Conservation (phyloP, 2,888 invertebrate genomes). For the Megastigmus dorsalis region DNA sequence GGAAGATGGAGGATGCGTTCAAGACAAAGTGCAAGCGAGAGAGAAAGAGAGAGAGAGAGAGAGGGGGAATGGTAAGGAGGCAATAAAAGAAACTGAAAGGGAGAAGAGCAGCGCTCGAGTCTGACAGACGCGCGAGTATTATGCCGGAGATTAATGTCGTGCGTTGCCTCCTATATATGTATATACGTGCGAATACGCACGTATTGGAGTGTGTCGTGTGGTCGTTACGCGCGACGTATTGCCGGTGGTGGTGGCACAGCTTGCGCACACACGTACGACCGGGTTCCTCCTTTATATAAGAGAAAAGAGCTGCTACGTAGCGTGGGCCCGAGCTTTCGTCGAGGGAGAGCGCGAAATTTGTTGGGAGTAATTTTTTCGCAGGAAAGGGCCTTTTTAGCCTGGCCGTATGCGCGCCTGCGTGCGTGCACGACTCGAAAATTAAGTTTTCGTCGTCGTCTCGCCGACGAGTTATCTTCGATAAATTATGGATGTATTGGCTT, state of each 20-base stretch:
- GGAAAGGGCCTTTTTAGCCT: too few relatives aligned
- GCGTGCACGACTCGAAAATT: conserved; percentile 40
- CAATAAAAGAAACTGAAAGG: conserved; percentile 47
- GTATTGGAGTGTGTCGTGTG: conserved; percentile 45
- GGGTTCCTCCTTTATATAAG: too few relatives aligned
- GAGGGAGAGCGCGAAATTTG: conserved; percentile 41
- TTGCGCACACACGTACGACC: not conserved
- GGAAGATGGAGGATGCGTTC: not conserved
- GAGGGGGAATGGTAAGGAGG: conserved; percentile 38
- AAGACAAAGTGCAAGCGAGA: conserved; percentile 28
- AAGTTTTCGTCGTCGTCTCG: conserved; percentile 43
- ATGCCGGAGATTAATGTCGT: conserved; percentile 63
- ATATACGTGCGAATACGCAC: too few relatives aligned
- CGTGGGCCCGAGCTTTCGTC: conserved; percentile 40
- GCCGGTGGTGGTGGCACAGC: too few relatives aligned
- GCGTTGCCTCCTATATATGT: too few relatives aligned
- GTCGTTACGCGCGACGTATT: conserved; percentile 58
- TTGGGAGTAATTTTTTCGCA: conserved; percentile 53
- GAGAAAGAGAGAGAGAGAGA: not conserved
- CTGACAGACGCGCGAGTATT: conserved; percentile 56
- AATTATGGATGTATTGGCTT: conserved; percentile 50
- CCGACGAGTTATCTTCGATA: conserved; percentile 42
- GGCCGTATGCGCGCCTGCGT: too few relatives aligned
- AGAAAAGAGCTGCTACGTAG: too few relatives aligned
- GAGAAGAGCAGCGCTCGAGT: conserved; percentile 14